A percentile compares a stretch with the other conserved stretches of the same genome.
Evolutionary conservation across 2,113 vertebrate genomes (phyloP).

Genomic region (Thunnus maccoyii): DNA sequence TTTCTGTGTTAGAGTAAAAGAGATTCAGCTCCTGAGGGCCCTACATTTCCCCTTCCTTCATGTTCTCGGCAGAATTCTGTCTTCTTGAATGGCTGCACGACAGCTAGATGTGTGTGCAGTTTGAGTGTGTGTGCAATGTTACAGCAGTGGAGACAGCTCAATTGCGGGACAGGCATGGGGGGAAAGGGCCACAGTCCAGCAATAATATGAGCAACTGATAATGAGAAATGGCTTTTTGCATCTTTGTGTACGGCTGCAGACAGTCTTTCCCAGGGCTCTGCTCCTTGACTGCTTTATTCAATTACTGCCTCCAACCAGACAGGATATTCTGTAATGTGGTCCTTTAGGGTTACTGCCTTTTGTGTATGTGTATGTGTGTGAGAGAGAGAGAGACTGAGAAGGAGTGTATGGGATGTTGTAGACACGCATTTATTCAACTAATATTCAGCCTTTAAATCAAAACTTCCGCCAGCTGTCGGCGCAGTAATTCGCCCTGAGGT

Average conservation of each 20-base stretch:
- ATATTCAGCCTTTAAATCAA: slow-evolving; percentile 77
- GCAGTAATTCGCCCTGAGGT: slow-evolving; percentile 41
- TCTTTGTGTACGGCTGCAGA: slow-evolving; percentile 78
- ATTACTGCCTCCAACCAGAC: slow-evolving; percentile 78
- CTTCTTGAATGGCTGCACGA: not conserved
- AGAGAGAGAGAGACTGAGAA: no score
- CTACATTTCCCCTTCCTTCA: slow-evolving; percentile 17
- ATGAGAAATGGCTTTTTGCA: slow-evolving; percentile 80
- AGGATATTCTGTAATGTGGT: slow-evolving; percentile 69
- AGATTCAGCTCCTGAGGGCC: slow-evolving; percentile 6
- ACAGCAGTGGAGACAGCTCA: slow-evolving; percentile 20
- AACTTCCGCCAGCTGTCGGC: slow-evolving; percentile 73
- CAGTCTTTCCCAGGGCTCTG: slow-evolving; percentile 81
- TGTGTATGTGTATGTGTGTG: not conserved
- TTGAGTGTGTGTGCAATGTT: not conserved
- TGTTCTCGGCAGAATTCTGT: slow-evolving; percentile 14
- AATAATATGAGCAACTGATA: slow-evolving; percentile 46
- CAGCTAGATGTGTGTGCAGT: slow-evolving; percentile 18
- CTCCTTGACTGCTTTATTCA: slow-evolving; percentile 74
- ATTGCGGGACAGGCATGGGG: slow-evolving; percentile 32
- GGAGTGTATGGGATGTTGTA: slow-evolving; percentile 25
- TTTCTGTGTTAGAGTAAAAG: not conserved
- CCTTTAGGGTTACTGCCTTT: slow-evolving; percentile 2
- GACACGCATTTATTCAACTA: slow-evolving; percentile 64
- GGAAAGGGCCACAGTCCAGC: slow-evolving; percentile 37